A percentile compares a stretch with the other conserved stretches of the same genome.
phyloP scores from a whole-genome alignment of 2,113 vertebrate genomes.

The Morone saxatilis region DNA sequence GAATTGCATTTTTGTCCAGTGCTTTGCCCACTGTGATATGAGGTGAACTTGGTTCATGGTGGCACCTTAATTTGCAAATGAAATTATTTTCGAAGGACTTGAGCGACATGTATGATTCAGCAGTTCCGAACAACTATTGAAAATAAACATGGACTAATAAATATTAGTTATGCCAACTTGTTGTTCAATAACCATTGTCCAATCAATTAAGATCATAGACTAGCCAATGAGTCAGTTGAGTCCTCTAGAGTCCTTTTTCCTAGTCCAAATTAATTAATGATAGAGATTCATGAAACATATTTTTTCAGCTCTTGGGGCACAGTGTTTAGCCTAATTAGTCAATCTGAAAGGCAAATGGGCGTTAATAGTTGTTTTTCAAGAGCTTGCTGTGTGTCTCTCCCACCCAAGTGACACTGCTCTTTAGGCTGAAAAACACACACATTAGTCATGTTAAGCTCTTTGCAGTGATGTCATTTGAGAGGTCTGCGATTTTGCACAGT shows the following conservation, averaged over 20 bases:
- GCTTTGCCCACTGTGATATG: neutral
- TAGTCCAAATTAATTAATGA: slow-evolving; percentile 62
- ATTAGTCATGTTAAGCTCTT: slow-evolving; percentile 66
- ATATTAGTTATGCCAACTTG: neutral
- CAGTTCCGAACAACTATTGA: neutral
- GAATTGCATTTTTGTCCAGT: neutral
- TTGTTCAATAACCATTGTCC: slow-evolving; percentile 30
- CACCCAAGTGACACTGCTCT: slow-evolving; percentile 35
- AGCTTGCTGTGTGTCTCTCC: slow-evolving; percentile 33
- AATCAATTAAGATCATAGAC: slow-evolving; percentile 32
- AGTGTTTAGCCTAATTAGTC: slow-evolving; percentile 67
- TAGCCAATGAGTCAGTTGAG: slow-evolving; percentile 23
- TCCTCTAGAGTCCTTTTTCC: slow-evolving; percentile 31
- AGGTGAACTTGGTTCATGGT: slow-evolving; percentile 9
- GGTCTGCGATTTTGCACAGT: slow-evolving; percentile 43
- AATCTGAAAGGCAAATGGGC: slow-evolving; percentile 69
- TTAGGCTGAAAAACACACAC: slow-evolving; percentile 52
- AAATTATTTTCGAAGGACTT: neutral
- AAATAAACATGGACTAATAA: slow-evolving; percentile 4
- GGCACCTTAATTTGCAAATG: neutral
- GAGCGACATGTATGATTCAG: neutral
- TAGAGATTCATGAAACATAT: slow-evolving; percentile 41
- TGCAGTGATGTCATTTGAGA: slow-evolving; percentile 50
- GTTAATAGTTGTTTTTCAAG: slow-evolving; percentile 64
- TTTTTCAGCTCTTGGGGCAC: slow-evolving; percentile 37